Conservation (phyloP, 2,888 invertebrate species). For the Galerucella pusilla region DNA sequence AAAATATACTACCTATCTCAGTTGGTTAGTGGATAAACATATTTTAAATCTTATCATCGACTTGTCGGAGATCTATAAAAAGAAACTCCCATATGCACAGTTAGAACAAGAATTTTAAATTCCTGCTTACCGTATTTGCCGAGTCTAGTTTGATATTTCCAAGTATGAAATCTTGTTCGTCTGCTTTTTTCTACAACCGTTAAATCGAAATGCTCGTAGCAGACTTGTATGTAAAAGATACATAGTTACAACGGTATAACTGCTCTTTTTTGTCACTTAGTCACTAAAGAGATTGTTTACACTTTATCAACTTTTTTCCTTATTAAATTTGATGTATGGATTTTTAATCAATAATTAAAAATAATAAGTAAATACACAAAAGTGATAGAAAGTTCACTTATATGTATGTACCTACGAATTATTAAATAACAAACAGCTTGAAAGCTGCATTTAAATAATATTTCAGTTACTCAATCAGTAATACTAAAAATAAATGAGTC, state of each 20-base stretch:
- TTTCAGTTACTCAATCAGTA: slow-evolving; percentile 30
- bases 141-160: slow-evolving; percentile 39
- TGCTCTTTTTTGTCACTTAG: not conserved
- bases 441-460: slow-evolving; percentile 32
- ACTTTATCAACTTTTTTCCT: not conserved
- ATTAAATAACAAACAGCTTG: slow-evolving; percentile 12
- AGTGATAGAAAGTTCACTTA: not conserved
- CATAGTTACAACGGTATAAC: slow-evolving; percentile 17
- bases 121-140: slow-evolving; percentile 30
- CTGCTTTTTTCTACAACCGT: slow-evolving; percentile 27
- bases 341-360: no score
- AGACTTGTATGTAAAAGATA: slow-evolving; percentile 16
- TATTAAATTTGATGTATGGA: no score
- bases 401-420: not conserved
- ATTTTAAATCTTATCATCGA: not conserved
- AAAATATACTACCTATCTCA: no score
- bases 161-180: slow-evolving; percentile 42
- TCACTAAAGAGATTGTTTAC: not conserved
- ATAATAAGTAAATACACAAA: not conserved
- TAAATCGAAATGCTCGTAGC: slow-evolving; percentile 14
- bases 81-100: slow-evolving; percentile 32
- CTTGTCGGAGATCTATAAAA: slow-evolving; percentile 16
- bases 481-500: slow-evolving; percentile 37
- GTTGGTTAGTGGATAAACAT: not conserved
- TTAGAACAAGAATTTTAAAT: slow-evolving; percentile 31